These are phyloP conservation scores for Ischnus inquisitorius DNA, from an alignment of 2,888 invertebrate genomes.

Conservation along the genomic window DNA sequence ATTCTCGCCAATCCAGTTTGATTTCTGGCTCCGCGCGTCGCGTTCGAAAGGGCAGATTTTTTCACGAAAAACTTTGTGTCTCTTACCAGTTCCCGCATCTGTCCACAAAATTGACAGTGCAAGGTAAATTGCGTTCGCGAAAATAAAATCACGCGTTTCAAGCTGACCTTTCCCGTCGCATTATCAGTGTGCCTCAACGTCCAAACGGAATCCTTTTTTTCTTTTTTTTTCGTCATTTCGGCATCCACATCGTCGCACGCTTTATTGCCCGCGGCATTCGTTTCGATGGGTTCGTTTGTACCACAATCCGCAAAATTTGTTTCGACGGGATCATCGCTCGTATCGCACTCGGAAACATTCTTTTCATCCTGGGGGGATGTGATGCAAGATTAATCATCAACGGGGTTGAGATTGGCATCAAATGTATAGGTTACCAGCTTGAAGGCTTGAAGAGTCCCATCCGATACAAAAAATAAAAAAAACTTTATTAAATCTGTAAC, in stretches of 20 bases:
- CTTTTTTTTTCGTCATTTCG: background rate
- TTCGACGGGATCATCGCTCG: background rate
- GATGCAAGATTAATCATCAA: too few relatives aligned
- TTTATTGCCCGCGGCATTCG: background rate
- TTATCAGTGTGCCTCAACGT: background rate
- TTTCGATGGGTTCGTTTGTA: background rate
- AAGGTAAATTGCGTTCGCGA: background rate
- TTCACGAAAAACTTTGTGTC: background rate
- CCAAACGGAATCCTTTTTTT: background rate
- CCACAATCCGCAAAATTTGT: background rate
- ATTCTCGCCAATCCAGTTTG: background rate
- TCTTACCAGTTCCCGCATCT: background rate
- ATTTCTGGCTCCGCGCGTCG: background rate
- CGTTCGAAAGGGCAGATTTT: conserved; percentile 5
- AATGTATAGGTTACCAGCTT: too few relatives aligned
- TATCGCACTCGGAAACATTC: background rate
- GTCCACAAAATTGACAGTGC: background rate
- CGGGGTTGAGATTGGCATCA: too few relatives aligned
- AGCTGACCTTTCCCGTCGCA: background rate
- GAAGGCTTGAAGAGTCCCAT: too few relatives aligned
- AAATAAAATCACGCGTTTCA: background rate
- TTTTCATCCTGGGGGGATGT: too few relatives aligned
- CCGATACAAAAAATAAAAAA: background rate
- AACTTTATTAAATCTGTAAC: background rate
- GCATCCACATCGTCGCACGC: background rate